Percentiles rank a stretch among this genome's conserved stretches.
Evolutionary conservation across 2,888 invertebrate genomes (phyloP).

Genomic region (Pomacea canaliculata): DNA sequence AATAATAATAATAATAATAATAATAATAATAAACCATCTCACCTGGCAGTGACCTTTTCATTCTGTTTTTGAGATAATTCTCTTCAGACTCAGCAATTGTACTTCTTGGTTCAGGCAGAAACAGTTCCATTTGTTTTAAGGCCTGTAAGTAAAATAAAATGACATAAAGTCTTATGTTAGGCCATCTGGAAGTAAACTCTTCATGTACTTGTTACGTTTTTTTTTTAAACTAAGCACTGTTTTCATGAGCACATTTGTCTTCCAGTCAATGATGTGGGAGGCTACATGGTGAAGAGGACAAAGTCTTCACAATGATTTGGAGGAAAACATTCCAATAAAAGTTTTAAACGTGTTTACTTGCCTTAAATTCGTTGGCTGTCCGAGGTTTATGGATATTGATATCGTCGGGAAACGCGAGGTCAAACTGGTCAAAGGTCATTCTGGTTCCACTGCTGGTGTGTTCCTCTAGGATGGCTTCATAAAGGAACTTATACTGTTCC

Average conservation of each 20-base stretch:
- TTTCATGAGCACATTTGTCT: no score
- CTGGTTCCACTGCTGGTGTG: constrained; percentile 3
- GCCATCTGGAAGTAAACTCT: no score
- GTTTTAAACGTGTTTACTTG: not conserved
- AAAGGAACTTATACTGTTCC: constrained; percentile 11
- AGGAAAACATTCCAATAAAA: no score
- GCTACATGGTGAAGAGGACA: no score
- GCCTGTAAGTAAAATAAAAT: not conserved
- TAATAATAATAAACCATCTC: not conserved
- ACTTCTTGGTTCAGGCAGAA: not conserved
- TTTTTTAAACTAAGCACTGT: no score
- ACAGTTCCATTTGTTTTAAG: constrained; percentile 4
- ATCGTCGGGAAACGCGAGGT: not conserved
- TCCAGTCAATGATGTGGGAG: no score
- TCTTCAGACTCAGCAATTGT: not conserved
- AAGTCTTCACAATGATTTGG: no score
- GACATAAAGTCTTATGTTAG: no score
- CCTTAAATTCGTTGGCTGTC: constrained; percentile 7
- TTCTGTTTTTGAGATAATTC: constrained; percentile 7
- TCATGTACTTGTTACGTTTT: no score
- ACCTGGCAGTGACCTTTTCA: not conserved
- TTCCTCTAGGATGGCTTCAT: constrained; percentile 16
- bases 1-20: no score
- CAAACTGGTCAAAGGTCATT: constrained; percentile 9
- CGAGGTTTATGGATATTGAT: not conserved